These are phyloP conservation scores for Maniola jurtina DNA, from an alignment of 1,140 invertebrate species.

Conservation along the genomic window DNA sequence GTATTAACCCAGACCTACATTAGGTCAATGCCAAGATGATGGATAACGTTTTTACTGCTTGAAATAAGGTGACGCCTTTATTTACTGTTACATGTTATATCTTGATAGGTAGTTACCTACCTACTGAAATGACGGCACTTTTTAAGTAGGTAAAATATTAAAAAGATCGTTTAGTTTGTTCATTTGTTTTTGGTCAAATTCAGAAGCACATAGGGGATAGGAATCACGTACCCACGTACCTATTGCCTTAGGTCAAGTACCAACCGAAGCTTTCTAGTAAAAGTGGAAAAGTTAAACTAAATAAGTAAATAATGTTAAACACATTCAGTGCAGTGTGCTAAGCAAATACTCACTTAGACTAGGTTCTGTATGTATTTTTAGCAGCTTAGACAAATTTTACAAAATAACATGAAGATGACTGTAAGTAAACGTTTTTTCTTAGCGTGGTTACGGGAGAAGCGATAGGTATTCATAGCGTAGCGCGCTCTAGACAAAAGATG, in stretches of 20 bases:
- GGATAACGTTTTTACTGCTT: slow-evolving; percentile 21
- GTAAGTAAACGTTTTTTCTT: too few relatives aligned
- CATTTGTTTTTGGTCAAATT: not conserved
- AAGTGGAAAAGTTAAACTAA: slow-evolving; percentile 4
- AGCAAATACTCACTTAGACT: not conserved
- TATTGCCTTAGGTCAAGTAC: slow-evolving; percentile 3
- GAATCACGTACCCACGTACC: not conserved
- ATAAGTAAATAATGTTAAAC: slow-evolving; percentile 1
- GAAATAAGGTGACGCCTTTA: slow-evolving; percentile 8
- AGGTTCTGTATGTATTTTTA: not conserved
- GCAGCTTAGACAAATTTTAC: not conserved
- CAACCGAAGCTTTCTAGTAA: slow-evolving; percentile 1
- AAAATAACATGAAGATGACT: not conserved
- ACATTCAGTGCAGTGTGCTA: slow-evolving; percentile 4
- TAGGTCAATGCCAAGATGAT: slow-evolving; percentile 28
- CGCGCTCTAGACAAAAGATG: too few relatives aligned
- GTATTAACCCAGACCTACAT: slow-evolving; percentile 33
- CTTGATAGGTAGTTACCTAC: not conserved
- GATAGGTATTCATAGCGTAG: too few relatives aligned
- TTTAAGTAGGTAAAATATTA: too few relatives aligned
- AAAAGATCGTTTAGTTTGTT: not conserved
- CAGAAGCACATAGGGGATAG: not conserved
- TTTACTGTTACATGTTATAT: slow-evolving; percentile 1
- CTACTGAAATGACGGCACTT: not conserved
- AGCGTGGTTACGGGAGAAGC: too few relatives aligned